Evolutionary conservation across 1,140 invertebrate genomes (phyloP).

Genomic region (Saccostrea glomerata): DNA sequence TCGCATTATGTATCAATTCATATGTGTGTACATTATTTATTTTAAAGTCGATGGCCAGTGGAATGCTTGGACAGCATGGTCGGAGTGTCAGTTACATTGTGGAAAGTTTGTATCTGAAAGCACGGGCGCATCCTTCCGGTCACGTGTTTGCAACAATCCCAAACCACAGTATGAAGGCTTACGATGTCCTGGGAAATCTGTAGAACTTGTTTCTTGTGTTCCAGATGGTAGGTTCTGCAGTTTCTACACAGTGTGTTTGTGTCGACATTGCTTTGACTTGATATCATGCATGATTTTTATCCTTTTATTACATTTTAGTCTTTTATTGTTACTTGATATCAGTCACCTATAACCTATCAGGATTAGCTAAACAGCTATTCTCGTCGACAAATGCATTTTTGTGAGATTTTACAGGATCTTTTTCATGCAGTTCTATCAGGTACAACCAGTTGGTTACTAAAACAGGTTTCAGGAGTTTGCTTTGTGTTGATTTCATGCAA

Average conservation of each 20-base stretch:
- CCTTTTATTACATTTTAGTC: background rate
- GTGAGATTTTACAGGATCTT: too few species aligned
- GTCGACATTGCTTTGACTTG: background rate
- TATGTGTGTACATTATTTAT: too few species aligned
- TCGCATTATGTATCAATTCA: too few species aligned
- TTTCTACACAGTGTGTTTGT: background rate
- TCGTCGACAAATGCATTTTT: too few species aligned
- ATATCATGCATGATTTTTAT: background rate
- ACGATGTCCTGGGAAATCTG: background rate
- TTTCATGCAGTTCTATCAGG: too few species aligned
- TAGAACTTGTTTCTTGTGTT: background rate
- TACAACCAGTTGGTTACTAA: too few species aligned
- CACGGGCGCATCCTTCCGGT: background rate
- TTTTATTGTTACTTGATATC: too few species aligned
- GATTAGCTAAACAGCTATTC: too few species aligned
- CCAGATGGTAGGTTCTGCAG: background rate
- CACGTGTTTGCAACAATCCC: background rate
- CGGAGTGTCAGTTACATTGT: background rate
- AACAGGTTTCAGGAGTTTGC: too few species aligned
- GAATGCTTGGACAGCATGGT: conserved; percentile 10
- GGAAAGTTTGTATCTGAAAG: background rate
- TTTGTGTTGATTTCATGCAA: too few species aligned
- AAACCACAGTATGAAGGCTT: conserved; percentile 5
- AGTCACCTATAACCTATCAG: too few species aligned
- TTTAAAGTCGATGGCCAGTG: background rate